Evolutionary conservation across 1,140 invertebrate species (phyloP).

Genomic region (Diorhabda sublineata): DNA sequence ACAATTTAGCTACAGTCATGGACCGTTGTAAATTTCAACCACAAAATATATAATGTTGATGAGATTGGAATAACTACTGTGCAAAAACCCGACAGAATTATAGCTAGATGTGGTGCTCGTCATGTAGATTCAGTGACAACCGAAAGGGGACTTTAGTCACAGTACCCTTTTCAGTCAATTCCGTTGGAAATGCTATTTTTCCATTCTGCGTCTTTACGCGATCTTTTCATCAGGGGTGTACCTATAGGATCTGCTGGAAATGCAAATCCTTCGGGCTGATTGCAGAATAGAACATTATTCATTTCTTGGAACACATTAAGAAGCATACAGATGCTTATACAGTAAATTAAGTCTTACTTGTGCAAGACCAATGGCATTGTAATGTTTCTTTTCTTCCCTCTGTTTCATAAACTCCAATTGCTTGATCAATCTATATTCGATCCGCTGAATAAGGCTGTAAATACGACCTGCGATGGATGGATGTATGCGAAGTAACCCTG

Average conservation of each 20-base stretch:
- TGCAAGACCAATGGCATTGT: too few species aligned
- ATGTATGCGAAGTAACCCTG: slow-evolving; percentile 40
- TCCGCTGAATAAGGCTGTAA: slow-evolving; percentile 46
- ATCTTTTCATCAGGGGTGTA: slow-evolving; percentile 17
- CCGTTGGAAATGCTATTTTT: slow-evolving; percentile 44
- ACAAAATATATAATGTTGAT: too few species aligned
- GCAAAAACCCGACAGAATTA: slow-evolving; percentile 20
- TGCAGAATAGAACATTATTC: slow-evolving; percentile 22
- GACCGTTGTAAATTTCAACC: too few species aligned
- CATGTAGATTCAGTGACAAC: slow-evolving; percentile 49
- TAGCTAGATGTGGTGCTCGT: slow-evolving; percentile 40
- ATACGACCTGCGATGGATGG: slow-evolving; percentile 45
- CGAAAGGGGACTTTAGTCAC: slow-evolving; percentile 45
- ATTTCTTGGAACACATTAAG: slow-evolving; percentile 40
- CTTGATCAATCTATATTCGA: slow-evolving; percentile 45
- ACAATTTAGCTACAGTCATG: too few species aligned
- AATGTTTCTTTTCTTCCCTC: slow-evolving; percentile 43
- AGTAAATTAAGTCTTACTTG: slow-evolving; percentile 28
- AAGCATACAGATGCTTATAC: slow-evolving; percentile 23
- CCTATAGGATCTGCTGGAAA: slow-evolving; percentile 19
- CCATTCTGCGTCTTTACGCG: slow-evolving; percentile 47
- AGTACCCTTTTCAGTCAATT: slow-evolving; percentile 41
- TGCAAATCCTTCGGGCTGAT: slow-evolving; percentile 23
- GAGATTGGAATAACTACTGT: background rate
- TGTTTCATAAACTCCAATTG: slow-evolving; percentile 35